Conservation (phyloP, 92 coral and sea anemone genomes). For the Zoanthus gigantus region DNA sequence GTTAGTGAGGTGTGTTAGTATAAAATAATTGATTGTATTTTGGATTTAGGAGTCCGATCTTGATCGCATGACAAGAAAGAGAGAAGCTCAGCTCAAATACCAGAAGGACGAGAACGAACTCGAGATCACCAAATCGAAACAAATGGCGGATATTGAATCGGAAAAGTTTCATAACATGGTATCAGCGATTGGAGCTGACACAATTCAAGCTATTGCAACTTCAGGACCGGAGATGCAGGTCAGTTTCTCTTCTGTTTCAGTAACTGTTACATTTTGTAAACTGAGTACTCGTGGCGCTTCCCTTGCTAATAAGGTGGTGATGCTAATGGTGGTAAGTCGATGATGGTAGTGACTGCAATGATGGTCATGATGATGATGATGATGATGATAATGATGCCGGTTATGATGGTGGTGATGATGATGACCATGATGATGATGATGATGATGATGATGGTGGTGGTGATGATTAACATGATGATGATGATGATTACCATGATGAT, state of each 20-base stretch:
- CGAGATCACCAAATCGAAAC: conserved; percentile 84
- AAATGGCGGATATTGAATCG: conserved; percentile 83
- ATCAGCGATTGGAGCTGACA: conserved; percentile 95
- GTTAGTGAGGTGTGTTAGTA: neutral
- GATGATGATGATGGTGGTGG: no score
- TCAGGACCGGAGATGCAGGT: conserved; percentile 99
- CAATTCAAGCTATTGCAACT: conserved; percentile 97
- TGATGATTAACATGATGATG: no score
- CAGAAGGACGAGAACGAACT: conserved; percentile 75
- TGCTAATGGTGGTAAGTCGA: no score
- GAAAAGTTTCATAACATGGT: conserved; percentile 98
- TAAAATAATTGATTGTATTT: neutral
- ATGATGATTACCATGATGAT: no score
- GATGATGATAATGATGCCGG: no score
- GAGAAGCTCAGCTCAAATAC: conserved; percentile 86
- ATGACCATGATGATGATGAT: no score
- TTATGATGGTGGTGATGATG: no score
- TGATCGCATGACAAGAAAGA: conserved; percentile 77
- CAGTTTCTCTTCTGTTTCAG: conserved; percentile 15
- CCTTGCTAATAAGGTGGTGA: no score
- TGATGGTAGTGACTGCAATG: no score
- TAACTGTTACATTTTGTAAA: neutral
- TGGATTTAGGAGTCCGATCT: conserved; percentile 85
- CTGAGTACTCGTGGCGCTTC: neutral
- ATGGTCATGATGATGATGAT: no score